Conservation (phyloP, 2,888 invertebrate genomes). For the Eulithis testata region DNA sequence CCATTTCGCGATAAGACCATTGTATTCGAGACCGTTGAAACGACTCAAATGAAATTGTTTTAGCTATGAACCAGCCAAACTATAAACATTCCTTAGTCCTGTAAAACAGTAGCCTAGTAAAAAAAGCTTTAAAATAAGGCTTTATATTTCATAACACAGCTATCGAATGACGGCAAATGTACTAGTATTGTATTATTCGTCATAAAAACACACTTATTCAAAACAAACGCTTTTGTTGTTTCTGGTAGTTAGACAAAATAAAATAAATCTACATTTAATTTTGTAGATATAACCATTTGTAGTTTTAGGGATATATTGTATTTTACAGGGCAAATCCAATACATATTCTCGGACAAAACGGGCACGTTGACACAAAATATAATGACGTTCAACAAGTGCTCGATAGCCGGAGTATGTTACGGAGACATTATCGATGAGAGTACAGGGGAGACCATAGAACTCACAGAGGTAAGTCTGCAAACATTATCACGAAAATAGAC, state of each 20-base stretch:
- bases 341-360: constrained; percentile 99
- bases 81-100: constrained; percentile 6
- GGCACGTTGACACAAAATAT: constrained; percentile 99
- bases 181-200: not conserved
- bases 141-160: constrained; percentile 11
- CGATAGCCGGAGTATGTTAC: constrained; percentile 95
- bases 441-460: constrained; percentile 94
- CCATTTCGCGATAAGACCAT: constrained; percentile 12
- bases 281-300: not conserved
- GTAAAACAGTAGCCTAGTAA: not conserved
- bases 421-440: constrained; percentile 95
- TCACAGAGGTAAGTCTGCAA: constrained; percentile 89
- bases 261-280: no score
- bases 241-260: not conserved
- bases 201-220: not conserved
- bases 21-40: constrained; percentile 1
- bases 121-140: constrained; percentile 2
- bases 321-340: constrained; percentile 95
- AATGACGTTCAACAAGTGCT: constrained; percentile 99
- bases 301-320: not conserved
- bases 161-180: not conserved
- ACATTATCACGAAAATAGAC: constrained; percentile 7
- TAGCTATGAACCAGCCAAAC: constrained; percentile 4
- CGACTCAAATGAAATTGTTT: constrained; percentile 16
- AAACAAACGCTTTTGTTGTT: not conserved